phyloP scores from a whole-genome alignment of 2,888 invertebrate species.

The Epinotia ramella region DNA sequence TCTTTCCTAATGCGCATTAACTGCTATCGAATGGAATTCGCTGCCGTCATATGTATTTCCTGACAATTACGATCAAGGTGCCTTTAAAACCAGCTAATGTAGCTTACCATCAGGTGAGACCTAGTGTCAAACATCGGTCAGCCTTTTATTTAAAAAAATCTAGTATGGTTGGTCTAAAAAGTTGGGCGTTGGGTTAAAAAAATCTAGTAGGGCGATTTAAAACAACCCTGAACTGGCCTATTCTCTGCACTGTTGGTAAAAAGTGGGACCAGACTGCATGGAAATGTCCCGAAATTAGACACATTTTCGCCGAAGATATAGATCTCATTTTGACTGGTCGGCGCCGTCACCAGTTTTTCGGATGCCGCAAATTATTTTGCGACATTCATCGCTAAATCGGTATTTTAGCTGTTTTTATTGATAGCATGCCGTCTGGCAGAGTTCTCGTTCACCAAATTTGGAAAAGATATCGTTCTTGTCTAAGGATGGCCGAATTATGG shows the following conservation, averaged over 20 bases:
- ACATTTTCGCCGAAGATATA: background rate
- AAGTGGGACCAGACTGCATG: background rate
- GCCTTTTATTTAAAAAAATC: too few species aligned
- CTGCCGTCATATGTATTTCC: too few species aligned
- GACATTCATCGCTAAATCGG: slow-evolving; percentile 21
- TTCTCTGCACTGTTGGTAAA: background rate
- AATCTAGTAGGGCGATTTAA: background rate
- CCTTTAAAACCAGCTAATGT: too few species aligned
- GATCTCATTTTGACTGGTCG: background rate
- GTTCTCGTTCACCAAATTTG: slow-evolving; percentile 1
- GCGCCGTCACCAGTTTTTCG: slow-evolving; percentile 2
- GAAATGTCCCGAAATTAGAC: background rate
- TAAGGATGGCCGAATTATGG: background rate
- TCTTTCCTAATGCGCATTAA: too few species aligned
- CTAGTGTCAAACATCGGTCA: too few species aligned
- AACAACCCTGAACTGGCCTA: background rate
- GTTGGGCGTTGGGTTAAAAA: too few species aligned
- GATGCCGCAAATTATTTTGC: background rate
- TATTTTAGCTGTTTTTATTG: slow-evolving; percentile 16
- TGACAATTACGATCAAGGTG: too few species aligned
- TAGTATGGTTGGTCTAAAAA: too few species aligned
- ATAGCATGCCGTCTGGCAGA: background rate
- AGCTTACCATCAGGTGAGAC: too few species aligned
- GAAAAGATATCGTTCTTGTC: slow-evolving; percentile 3
- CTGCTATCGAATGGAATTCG: too few species aligned